phyloP scores from a whole-genome alignment of 2,113 vertebrate genomes.

The Xyrauchen texanus region DNA sequence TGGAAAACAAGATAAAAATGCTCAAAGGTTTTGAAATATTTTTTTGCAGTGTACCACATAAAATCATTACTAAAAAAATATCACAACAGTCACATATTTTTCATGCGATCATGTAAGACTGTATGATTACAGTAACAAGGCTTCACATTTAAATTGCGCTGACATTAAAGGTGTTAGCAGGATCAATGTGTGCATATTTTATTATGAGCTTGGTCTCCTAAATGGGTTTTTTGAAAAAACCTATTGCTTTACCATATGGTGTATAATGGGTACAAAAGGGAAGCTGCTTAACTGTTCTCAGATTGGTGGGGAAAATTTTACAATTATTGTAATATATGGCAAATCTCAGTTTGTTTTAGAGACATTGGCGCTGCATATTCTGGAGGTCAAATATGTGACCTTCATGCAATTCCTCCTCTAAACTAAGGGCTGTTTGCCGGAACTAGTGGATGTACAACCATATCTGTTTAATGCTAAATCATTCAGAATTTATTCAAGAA shows the following conservation, averaged over 20 bases:
- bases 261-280: slow-evolving; percentile 38
- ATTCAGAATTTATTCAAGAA: slow-evolving; percentile 64
- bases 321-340: slow-evolving; percentile 68
- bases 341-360: slow-evolving; percentile 53
- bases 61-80: no score
- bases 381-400: slow-evolving; percentile 63
- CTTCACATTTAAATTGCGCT: background rate
- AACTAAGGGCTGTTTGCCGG: slow-evolving; percentile 66
- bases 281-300: slow-evolving; percentile 61
- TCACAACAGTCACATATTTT: no score
- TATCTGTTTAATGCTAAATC: slow-evolving; percentile 68
- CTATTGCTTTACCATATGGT: slow-evolving; percentile 54
- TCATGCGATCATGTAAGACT: background rate
- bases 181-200: background rate
- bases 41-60: no score
- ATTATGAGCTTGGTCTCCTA: background rate
- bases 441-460: slow-evolving; percentile 57
- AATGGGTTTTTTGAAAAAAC: slow-evolving; percentile 11
- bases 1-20: no score
- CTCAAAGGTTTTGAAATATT: no score
- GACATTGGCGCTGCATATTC: slow-evolving; percentile 61
- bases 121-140: background rate
- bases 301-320: slow-evolving; percentile 61
- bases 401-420: slow-evolving; percentile 65
- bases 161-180: background rate